phyloP scores from a whole-genome alignment of 2,797 vertebrate species.

The Hybognathus amarus region DNA sequence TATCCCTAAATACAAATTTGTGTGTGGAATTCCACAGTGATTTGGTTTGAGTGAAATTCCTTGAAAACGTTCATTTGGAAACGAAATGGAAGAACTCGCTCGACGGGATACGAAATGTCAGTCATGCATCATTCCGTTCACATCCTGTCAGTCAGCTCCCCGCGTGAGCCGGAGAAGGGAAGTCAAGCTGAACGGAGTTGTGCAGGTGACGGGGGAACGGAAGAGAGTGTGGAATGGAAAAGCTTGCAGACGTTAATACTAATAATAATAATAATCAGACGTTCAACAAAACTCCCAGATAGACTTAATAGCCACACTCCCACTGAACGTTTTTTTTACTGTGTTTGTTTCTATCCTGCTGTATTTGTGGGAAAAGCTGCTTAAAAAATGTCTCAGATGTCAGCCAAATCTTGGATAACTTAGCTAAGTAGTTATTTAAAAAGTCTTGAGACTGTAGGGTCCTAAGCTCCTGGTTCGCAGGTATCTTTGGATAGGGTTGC shows the following conservation, averaged over 20 bases:
- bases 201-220: constrained; percentile 1
- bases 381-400: neutral
- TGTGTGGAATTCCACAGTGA: constrained; percentile 7
- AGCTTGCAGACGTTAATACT: constrained; percentile 21
- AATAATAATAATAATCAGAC: neutral
- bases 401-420: neutral
- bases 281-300: neutral
- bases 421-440: neutral
- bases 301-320: neutral
- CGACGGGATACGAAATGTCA: constrained; percentile 33
- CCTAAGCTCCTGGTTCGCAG: neutral
- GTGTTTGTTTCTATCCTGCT: neutral
- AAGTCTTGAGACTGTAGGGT: too few species aligned
- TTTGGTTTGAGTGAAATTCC: constrained; percentile 32
- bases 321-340: neutral
- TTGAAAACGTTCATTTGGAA: constrained; percentile 24
- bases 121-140: constrained; percentile 44
- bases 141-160: constrained; percentile 40
- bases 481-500: neutral
- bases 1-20: neutral
- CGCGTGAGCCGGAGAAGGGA: constrained; percentile 15
- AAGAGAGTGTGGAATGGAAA: constrained; percentile 34
- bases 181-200: constrained; percentile 33
- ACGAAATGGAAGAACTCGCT: constrained; percentile 24
- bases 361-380: neutral